Evolutionary conservation across 2,888 invertebrate genomes (phyloP).

Genomic region (Dynastes tityus): DNA sequence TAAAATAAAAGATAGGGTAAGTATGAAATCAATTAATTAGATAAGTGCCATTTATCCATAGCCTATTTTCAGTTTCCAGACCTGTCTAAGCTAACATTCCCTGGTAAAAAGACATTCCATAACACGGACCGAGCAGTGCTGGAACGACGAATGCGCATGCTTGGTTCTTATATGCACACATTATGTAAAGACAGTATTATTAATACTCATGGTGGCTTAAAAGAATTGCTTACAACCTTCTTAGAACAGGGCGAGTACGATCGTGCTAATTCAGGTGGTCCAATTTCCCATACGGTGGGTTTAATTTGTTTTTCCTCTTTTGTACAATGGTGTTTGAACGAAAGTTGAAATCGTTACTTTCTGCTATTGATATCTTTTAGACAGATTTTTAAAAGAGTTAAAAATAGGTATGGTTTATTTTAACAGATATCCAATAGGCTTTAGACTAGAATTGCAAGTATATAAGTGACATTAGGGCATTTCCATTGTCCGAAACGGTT

Average conservation of each 20-base stretch:
- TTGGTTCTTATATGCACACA: constrained; percentile 86
- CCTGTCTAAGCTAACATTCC: constrained; percentile 84
- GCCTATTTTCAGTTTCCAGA: constrained; percentile 80
- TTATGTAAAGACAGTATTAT: constrained; percentile 77
- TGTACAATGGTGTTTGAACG: too few species aligned
- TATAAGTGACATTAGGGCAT: too few species aligned
- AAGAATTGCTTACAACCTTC: constrained; percentile 77
- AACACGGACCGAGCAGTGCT: constrained; percentile 90
- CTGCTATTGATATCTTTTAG: too few species aligned
- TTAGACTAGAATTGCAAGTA: too few species aligned
- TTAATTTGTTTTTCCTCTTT: not conserved
- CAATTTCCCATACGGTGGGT: constrained; percentile 74
- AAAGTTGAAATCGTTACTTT: too few species aligned
- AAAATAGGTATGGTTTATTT: too few species aligned
- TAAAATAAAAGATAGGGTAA: constrained; percentile 82
- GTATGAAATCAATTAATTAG: constrained; percentile 31
- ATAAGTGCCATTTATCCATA: not conserved
- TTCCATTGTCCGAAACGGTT: too few species aligned
- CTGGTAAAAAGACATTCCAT: constrained; percentile 94
- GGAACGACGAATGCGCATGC: constrained; percentile 86
- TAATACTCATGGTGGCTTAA: constrained; percentile 76
- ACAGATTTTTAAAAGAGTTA: too few species aligned
- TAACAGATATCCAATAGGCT: too few species aligned
- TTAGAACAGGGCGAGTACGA: constrained; percentile 82
- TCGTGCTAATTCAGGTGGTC: constrained; percentile 75